Evolutionary conservation across 1,140 invertebrate genomes (phyloP).

Genomic region (Thalassaphorura encarpata): DNA sequence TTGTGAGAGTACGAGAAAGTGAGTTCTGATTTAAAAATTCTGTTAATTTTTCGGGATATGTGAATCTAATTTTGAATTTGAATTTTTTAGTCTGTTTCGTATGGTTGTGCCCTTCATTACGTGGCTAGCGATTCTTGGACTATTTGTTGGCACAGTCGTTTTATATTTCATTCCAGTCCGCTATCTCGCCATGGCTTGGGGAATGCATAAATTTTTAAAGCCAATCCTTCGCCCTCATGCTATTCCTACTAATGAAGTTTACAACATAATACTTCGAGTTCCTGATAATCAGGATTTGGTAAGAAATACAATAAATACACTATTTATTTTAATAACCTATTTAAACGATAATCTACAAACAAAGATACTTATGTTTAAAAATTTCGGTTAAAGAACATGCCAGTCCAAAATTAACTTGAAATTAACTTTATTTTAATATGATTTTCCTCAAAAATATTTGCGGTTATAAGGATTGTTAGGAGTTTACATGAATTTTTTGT

Average conservation of each 20-base stretch:
- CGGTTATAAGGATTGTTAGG: too few species aligned
- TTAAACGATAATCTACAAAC: not conserved
- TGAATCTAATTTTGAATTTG: not conserved
- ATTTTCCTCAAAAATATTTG: too few species aligned
- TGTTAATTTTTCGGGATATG: not conserved
- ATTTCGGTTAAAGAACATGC: not conserved
- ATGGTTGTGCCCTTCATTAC: slow-evolving; percentile 95
- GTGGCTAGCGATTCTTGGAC: slow-evolving; percentile 65
- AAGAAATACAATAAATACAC: slow-evolving; percentile 38
- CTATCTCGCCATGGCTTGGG: slow-evolving; percentile 90
- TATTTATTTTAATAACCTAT: slow-evolving; percentile 3
- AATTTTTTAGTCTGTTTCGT: slow-evolving; percentile 73
- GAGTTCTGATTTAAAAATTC: slow-evolving; percentile 35
- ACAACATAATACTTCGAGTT: slow-evolving; percentile 90
- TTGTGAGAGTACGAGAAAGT: slow-evolving; percentile 90
- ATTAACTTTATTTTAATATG: too few species aligned
- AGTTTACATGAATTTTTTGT: too few species aligned
- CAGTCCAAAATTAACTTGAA: too few species aligned
- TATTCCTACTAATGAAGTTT: slow-evolving; percentile 92
- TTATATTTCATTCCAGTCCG: slow-evolving; percentile 85
- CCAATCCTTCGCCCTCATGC: slow-evolving; percentile 86
- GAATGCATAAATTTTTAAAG: slow-evolving; percentile 92
- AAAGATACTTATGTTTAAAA: too few species aligned
- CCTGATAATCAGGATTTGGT: slow-evolving; percentile 89
- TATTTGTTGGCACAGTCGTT: slow-evolving; percentile 48